A percentile compares a stretch with the other conserved stretches of the same genome.
These are phyloP conservation scores for Dastarcus helophoroides DNA, from an alignment of 2,888 invertebrate genomes.

Conservation along the genomic window DNA sequence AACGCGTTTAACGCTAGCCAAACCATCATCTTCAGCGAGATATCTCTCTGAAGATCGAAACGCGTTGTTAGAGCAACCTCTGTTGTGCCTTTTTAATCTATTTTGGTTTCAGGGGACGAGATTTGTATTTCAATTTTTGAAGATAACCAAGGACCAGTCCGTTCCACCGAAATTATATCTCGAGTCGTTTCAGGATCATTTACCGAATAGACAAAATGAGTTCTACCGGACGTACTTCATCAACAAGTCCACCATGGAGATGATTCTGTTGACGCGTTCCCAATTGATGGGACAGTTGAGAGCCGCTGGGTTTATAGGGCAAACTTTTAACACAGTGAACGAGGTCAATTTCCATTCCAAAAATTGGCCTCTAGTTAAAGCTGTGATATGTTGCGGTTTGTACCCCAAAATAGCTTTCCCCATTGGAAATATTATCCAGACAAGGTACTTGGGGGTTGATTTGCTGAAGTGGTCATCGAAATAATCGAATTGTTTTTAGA, in stretches of 20 bases:
- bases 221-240: conserved; percentile 70
- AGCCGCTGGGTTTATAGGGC: conserved; percentile 58
- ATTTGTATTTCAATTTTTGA: too few relatives aligned
- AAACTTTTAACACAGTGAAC: conserved; percentile 54
- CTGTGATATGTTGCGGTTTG: conserved; percentile 74
- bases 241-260: conserved; percentile 76
- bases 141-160: too few relatives aligned
- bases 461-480: conserved; percentile 5
- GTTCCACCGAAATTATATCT: too few relatives aligned
- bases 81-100: too few relatives aligned
- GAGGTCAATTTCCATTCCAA: conserved; percentile 75
- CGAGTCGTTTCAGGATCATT: conserved; percentile 7
- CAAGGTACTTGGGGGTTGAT: conserved; percentile 29
- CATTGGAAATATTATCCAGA: conserved; percentile 35
- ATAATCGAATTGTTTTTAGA: conserved; percentile 33
- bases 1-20: too few relatives aligned
- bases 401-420: conserved; percentile 73
- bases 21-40: too few relatives aligned
- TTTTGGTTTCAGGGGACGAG: too few relatives aligned
- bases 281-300: conserved; percentile 74
- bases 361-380: conserved; percentile 85
- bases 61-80: too few relatives aligned
- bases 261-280: conserved; percentile 73
- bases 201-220: conserved; percentile 42
- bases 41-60: too few relatives aligned